Evolutionary conservation across 2,888 invertebrate species (phyloP).

Genomic region (Eustalomyia histrio): DNA sequence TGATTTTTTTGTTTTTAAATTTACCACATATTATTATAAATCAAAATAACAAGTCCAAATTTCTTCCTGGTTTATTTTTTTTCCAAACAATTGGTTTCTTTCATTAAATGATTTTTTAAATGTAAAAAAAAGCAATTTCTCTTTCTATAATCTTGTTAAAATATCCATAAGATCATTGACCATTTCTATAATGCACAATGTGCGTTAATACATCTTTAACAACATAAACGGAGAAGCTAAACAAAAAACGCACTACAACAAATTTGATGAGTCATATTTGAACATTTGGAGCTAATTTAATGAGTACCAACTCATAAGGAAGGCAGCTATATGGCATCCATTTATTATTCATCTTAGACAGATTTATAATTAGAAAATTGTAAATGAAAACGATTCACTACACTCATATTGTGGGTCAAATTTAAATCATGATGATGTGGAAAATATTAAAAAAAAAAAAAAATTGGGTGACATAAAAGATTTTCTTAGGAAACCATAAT

Average conservation of each 20-base stretch:
- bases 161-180: constrained; percentile 52
- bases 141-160: constrained; percentile 30
- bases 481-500: not conserved
- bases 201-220: constrained; percentile 11
- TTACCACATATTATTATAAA: not conserved
- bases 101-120: too few species aligned
- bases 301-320: constrained; percentile 8
- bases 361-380: constrained; percentile 57
- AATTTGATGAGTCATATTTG: constrained; percentile 53
- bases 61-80: not conserved
- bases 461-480: constrained; percentile 3
- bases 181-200: constrained; percentile 28
- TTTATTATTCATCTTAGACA: constrained; percentile 27
- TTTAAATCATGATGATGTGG: constrained; percentile 35
- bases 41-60: not conserved
- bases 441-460: not conserved
- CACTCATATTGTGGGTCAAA: constrained; percentile 59
- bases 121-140: not conserved
- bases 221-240: constrained; percentile 3
- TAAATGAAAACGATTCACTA: constrained; percentile 38
- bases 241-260: not conserved
- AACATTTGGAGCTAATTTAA: constrained; percentile 59
- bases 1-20: too few species aligned
- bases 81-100: not conserved
- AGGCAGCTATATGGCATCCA: not conserved